Evolutionary conservation across 1,140 invertebrate genomes (phyloP).

Genomic region (Chrysomallon squamiferum): DNA sequence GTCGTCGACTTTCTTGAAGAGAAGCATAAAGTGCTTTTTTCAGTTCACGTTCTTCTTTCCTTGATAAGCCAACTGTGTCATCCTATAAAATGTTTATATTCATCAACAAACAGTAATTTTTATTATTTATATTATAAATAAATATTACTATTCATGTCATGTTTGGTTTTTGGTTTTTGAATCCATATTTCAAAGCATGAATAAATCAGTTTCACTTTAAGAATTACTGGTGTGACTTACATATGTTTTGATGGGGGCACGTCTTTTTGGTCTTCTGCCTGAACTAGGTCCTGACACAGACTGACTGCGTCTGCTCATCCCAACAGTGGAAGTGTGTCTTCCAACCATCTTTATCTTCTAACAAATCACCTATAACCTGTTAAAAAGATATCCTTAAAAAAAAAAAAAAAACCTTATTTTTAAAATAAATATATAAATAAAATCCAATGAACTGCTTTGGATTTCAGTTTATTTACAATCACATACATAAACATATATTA

Average conservation of each 20-base stretch:
- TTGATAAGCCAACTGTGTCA: constrained; percentile 57
- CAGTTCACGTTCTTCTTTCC: constrained; percentile 62
- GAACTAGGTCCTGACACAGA: constrained; percentile 16
- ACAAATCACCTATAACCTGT: too few species aligned
- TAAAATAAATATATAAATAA: too few species aligned
- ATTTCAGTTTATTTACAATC: too few species aligned
- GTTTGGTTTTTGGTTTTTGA: too few species aligned
- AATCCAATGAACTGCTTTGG: too few species aligned
- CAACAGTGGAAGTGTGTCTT: not conserved
- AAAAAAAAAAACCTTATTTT: too few species aligned
- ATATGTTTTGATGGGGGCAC: constrained; percentile 40
- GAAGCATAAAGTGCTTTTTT: constrained; percentile 64
- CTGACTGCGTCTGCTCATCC: constrained; percentile 12
- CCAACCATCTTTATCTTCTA: too few species aligned
- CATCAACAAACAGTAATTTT: not conserved
- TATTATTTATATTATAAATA: not conserved
- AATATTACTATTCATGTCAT: not conserved
- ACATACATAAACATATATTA: too few species aligned
- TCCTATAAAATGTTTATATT: constrained; percentile 37
- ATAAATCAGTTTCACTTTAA: not conserved
- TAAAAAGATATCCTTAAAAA: too few species aligned
- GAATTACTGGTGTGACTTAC: constrained; percentile 15
- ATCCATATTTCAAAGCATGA: not conserved
- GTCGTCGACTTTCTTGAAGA: constrained; percentile 49
- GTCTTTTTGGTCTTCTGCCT: constrained; percentile 33